Evolutionary conservation across 2,888 invertebrate species (phyloP).

Genomic region (Hyppa rectilinea): DNA sequence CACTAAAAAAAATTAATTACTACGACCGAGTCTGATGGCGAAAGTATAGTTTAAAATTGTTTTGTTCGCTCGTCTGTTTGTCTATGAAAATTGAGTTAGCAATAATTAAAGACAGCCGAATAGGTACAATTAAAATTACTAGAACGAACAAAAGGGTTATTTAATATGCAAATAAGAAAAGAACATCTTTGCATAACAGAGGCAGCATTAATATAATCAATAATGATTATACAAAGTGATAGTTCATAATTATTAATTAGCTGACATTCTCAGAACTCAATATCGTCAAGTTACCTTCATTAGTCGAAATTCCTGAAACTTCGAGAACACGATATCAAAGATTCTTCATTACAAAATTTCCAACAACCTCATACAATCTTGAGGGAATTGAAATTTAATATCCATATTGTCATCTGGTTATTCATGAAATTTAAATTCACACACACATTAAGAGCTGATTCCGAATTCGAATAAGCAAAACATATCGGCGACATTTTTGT

Average conservation of each 20-base stretch:
- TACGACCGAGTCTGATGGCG: too few relatives aligned
- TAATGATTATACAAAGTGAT: too few relatives aligned
- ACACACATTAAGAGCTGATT: too few relatives aligned
- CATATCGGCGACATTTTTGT: slow-evolving; percentile 62
- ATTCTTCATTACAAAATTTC: slow-evolving; percentile 15
- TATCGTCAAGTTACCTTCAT: neutral
- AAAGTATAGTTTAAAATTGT: too few relatives aligned
- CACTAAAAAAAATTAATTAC: too few relatives aligned
- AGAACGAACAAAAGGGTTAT: neutral
- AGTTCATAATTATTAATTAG: neutral
- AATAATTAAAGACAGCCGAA: too few relatives aligned
- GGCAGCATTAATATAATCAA: neutral
- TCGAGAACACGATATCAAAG: neutral
- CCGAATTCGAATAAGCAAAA: slow-evolving; percentile 63
- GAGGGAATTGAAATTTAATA: slow-evolving; percentile 21
- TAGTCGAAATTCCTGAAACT: neutral
- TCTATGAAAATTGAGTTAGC: neutral
- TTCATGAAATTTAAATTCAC: too few relatives aligned
- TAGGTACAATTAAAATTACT: neutral
- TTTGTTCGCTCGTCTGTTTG: too few relatives aligned
- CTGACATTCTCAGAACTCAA: slow-evolving; percentile 2
- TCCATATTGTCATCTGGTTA: slow-evolving; percentile 49
- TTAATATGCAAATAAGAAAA: neutral
- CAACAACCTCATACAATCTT: neutral
- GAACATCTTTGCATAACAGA: neutral